Percentiles rank a stretch among this genome's conserved stretches.
Evolutionary conservation across 2,888 invertebrate species (phyloP).

Genomic region (Hydroisotoma schaefferi): DNA sequence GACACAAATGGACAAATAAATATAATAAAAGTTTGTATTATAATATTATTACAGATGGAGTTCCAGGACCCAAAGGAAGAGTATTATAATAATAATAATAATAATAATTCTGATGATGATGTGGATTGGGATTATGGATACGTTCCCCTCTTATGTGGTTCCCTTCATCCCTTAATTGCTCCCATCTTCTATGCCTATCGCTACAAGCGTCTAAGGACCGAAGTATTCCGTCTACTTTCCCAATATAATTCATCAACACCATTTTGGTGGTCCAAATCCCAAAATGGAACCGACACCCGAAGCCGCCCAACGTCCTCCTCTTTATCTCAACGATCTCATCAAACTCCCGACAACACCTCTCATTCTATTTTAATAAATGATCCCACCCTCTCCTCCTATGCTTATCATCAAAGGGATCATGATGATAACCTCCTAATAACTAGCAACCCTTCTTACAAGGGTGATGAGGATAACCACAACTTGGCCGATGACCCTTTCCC

Average conservation of each 20-base stretch:
- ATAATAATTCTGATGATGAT: too few relatives aligned
- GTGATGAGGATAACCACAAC: too few relatives aligned
- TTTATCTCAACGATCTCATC: too few relatives aligned
- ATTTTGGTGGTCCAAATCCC: not conserved
- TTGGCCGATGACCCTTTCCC: too few relatives aligned
- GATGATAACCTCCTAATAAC: too few relatives aligned
- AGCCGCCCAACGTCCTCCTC: not conserved
- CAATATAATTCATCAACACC: conserved; percentile 4
- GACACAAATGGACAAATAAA: not conserved
- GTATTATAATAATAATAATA: too few relatives aligned
- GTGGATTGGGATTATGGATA: not conserved
- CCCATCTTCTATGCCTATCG: conserved; percentile 44
- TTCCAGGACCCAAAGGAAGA: not conserved
- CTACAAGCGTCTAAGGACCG: conserved; percentile 36
- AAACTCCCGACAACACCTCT: too few relatives aligned
- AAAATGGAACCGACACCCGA: not conserved
- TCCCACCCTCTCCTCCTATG: too few relatives aligned
- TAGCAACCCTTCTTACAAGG: too few relatives aligned
- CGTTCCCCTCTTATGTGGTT: conserved; percentile 26
- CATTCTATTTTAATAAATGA: too few relatives aligned
- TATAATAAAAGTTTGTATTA: too few relatives aligned
- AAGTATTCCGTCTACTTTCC: not conserved
- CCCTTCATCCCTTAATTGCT: conserved; percentile 37
- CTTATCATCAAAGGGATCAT: too few relatives aligned
- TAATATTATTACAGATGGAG: not conserved